Evolutionary conservation across 2,888 invertebrate species (phyloP).

Genomic region (Spilosoma lubricipeda): DNA sequence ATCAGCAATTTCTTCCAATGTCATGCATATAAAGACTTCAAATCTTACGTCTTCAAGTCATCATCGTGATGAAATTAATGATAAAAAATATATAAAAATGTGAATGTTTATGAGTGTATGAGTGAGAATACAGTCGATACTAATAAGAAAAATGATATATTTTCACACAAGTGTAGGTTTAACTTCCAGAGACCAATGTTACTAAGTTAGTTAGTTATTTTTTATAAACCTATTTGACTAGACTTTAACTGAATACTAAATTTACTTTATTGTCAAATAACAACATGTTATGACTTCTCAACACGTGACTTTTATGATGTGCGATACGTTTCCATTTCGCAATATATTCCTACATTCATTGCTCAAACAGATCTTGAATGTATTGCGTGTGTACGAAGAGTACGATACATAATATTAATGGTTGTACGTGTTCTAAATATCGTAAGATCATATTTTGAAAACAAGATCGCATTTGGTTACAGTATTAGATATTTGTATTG

Average conservation of each 20-base stretch:
- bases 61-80: no score
- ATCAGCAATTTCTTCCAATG: no score
- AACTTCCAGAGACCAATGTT: no score
- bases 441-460: slow-evolving; percentile 1
- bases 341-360: slow-evolving; percentile 19
- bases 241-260: neutral
- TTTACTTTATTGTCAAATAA: neutral
- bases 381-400: slow-evolving; percentile 20
- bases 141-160: no score
- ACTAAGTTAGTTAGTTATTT: neutral
- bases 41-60: no score
- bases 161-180: no score
- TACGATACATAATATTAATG: slow-evolving; percentile 25
- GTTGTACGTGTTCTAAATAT: slow-evolving; percentile 24
- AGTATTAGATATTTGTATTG: neutral
- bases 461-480: neutral
- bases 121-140: no score
- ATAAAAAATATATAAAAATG: no score
- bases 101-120: no score
- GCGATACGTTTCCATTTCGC: slow-evolving; percentile 8
- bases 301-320: slow-evolving; percentile 1
- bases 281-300: neutral
- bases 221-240: neutral
- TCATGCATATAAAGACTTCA: no score
- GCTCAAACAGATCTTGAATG: slow-evolving; percentile 17